Conservation (phyloP, 2,888 invertebrate genomes). For the Biston betularia region DNA sequence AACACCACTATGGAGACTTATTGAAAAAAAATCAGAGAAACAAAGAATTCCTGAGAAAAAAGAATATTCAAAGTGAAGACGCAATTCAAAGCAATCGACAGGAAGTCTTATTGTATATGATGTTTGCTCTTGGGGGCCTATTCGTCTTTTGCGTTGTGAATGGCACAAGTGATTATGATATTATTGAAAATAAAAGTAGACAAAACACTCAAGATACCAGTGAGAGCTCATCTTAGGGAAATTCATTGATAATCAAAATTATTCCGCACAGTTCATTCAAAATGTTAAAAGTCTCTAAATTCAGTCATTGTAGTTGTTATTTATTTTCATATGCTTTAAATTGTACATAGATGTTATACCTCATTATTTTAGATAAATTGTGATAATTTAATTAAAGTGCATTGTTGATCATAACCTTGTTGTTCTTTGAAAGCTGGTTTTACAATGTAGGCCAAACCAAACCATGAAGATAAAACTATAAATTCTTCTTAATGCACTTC, state of each 20-base stretch:
- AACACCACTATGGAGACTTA: conserved; percentile 80
- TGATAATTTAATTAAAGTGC: conserved; percentile 51
- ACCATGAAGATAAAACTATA: background rate
- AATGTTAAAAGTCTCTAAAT: conserved; percentile 32
- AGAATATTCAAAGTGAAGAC: conserved; percentile 48
- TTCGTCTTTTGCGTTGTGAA: conserved; percentile 59
- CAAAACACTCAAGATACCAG: conserved; percentile 15
- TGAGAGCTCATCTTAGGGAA: conserved; percentile 1
- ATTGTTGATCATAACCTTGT: conserved; percentile 32
- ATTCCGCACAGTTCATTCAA: conserved; percentile 16
- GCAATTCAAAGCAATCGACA: conserved; percentile 50
- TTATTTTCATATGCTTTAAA: conserved; percentile 54
- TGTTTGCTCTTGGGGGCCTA: conserved; percentile 55
- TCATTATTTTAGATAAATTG: conserved; percentile 51
- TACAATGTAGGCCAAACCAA: background rate
- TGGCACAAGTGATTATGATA: conserved; percentile 68
- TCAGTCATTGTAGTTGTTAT: conserved; percentile 37
- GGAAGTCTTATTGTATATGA: conserved; percentile 60
- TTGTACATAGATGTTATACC: conserved; percentile 60
- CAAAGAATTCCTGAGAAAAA: conserved; percentile 57
- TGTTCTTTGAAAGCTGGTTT: conserved; percentile 2
- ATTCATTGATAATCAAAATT: conserved; percentile 4
- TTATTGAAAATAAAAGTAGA: conserved; percentile 39
- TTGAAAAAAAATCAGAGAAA: conserved; percentile 65
- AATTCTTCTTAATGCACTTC: background rate